Evolutionary conservation across 2,797 vertebrate genomes (phyloP), one percentile per base, ranked within the genome.

Genomic region (Ctenopoma multispine): DNA sequence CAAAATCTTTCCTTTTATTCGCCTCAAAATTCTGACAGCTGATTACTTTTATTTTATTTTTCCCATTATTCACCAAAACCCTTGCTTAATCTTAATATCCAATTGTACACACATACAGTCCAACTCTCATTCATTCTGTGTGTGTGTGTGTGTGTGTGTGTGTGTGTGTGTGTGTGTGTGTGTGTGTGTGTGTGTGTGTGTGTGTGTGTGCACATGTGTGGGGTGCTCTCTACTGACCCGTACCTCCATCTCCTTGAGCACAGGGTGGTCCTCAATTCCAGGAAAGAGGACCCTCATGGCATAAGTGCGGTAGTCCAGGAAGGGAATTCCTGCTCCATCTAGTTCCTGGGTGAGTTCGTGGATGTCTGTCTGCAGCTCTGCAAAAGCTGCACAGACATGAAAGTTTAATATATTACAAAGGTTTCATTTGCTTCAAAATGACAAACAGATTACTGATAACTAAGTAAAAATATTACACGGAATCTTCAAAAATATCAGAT

Each of bases 171-270:
- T n/a, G n/a, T n/a, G n/a, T n/a, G n/a, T n/a, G n/a, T n/a, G n/a
- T n/a, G n/a, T n/a, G n/a, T n/a, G n/a, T n/a, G n/a, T n/a, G n/a
- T n/a, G n/a, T n/a, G n/a, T n/a, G n/a, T n/a, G 2, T 4, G 27
- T 27, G 20, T 53, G 27, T 57, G 61, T 55, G 58, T 43, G 14
- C 5, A 49, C 65, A 73, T 61, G 20, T 81, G 69, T 38, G 46
- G 27, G 18, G 74, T 4, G 84, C 71, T 87, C 82, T 79, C 85
- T 92, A 92, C 91, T 92, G 91, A 92, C 91, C 77, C 84, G 66
- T 92, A 99, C 98, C 97, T 99, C 97, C 97, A 99, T 99, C 94
- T 99, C 98, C 90, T 99, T 99, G 85, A 99, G 96, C 64, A 99
- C 98, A 0, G 98, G 97, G 66, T 99, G 98, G 89, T 99, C 98